These are phyloP conservation scores for Tokudaia muenninki DNA, from an alignment of 2,797 vertebrate species.

Conservation along the genomic window DNA sequence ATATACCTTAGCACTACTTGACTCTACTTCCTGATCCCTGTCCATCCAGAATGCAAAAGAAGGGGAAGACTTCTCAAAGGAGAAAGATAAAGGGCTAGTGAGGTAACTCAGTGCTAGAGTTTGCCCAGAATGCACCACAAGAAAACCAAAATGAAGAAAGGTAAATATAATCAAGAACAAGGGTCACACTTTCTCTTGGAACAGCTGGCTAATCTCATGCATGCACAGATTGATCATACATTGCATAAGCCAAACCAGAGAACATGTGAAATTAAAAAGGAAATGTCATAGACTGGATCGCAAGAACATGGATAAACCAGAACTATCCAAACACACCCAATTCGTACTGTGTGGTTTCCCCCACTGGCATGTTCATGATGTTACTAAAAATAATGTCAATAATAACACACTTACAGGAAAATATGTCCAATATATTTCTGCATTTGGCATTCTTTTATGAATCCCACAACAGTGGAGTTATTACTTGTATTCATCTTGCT, in stretches of 20 bases:
- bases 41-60: background rate
- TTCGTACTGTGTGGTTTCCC: background rate
- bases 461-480: background rate
- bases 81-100: background rate
- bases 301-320: background rate
- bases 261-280: background rate
- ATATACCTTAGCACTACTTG: no score
- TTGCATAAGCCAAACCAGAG: background rate
- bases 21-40: background rate
- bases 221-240: background rate
- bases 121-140: background rate
- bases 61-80: background rate
- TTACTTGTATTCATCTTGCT: constrained; percentile 53
- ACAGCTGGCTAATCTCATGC: background rate
- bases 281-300: background rate
- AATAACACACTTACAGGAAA: background rate
- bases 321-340: background rate
- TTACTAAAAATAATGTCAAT: background rate
- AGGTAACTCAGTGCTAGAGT: background rate
- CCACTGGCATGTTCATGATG: fast-evolving
- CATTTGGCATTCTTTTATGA: background rate
- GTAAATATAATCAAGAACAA: background rate
- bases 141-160: background rate
- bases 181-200: background rate
- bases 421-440: background rate